These are phyloP conservation scores for Dynastes hyllus DNA, from an alignment of 2,888 invertebrate genomes.

Conservation along the genomic window DNA sequence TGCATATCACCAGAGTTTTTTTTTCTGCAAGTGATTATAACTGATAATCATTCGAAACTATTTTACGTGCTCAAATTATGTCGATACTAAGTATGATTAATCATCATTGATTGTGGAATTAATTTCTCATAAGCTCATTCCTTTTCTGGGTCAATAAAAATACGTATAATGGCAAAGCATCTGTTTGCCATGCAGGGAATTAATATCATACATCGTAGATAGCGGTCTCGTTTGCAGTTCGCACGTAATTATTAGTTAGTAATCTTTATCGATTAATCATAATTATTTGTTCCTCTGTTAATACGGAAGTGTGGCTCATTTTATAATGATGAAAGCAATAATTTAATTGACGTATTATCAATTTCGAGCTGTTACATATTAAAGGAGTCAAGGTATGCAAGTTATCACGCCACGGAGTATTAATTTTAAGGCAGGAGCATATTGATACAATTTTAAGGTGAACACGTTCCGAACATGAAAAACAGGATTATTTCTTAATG, in stretches of 20 bases:
- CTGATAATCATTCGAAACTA: no score
- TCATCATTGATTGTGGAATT: background rate
- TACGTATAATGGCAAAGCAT: background rate
- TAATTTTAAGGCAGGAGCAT: no score
- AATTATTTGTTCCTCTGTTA: background rate
- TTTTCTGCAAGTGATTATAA: no score
- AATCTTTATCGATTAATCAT: background rate
- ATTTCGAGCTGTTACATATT: background rate
- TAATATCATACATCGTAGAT: background rate
- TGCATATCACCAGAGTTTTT: no score
- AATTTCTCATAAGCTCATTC: background rate
- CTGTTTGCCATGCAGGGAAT: background rate
- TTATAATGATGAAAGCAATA: background rate
- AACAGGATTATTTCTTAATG: no score
- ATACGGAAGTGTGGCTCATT: constrained; percentile 9
- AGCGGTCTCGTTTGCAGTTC: background rate
- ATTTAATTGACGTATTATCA: background rate
- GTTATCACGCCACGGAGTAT: no score
- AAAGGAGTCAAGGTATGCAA: no score
- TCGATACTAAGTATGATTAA: no score
- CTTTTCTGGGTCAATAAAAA: background rate
- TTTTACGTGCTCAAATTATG: no score
- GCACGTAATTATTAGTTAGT: constrained; percentile 4
- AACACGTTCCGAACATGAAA: no score
- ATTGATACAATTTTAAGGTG: no score